Conservation (phyloP, 2,113 vertebrate genomes). For the Butorides virescens region DNA sequence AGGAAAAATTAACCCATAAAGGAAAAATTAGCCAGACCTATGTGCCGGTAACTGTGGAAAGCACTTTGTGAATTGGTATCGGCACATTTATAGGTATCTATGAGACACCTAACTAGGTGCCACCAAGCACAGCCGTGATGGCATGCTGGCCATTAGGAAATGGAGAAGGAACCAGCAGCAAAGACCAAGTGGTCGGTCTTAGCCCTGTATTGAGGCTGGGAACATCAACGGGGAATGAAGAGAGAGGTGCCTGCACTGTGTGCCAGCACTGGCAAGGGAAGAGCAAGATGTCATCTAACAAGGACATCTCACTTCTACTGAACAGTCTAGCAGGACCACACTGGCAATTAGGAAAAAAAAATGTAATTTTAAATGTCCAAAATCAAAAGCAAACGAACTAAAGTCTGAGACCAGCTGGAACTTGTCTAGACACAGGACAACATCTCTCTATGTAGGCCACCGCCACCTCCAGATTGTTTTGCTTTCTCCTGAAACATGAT, state of each 20-base stretch:
- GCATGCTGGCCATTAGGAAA: neutral
- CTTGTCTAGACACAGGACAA: neutral
- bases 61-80: neutral
- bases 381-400: neutral
- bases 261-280: neutral
- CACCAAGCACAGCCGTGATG: neutral
- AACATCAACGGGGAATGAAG: neutral
- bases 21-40: neutral
- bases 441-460: neutral
- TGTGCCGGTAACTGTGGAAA: neutral
- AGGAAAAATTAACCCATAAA: neutral
- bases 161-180: neutral
- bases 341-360: neutral
- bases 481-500: neutral
- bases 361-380: neutral
- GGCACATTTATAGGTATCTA: rapidly evolving
- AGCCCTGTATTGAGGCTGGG: neutral
- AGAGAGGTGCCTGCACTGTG: neutral
- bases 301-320: neutral
- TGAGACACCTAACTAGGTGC: neutral
- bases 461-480: constrained; percentile 4
- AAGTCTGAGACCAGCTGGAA: neutral
- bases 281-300: neutral
- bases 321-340: neutral
- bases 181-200: neutral